phyloP scores from a whole-genome alignment of 2,888 invertebrate genomes.

The Caenorhabditis imperialis region DNA sequence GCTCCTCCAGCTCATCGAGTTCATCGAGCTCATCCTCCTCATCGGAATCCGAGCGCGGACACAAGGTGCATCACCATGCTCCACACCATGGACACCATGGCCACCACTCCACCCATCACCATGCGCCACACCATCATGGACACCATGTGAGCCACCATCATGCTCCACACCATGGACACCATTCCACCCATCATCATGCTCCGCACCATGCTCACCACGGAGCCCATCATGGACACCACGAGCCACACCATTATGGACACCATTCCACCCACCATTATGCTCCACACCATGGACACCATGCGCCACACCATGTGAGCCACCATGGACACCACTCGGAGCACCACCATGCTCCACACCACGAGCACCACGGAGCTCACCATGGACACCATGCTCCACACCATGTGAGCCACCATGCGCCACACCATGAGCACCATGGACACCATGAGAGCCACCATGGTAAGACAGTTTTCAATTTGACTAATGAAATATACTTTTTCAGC shows the following conservation, averaged over 20 bases:
- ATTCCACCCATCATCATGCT: constrained; percentile 13
- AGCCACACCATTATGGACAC: constrained; percentile 14
- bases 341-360: constrained; percentile 26
- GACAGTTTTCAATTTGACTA: too few species aligned
- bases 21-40: too few species aligned
- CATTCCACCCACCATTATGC: constrained; percentile 17
- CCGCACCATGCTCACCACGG: constrained; percentile 28
- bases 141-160: too few species aligned
- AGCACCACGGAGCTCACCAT: constrained; percentile 16
- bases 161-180: constrained; percentile 19
- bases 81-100: constrained; percentile 7
- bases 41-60: not conserved
- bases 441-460: constrained; percentile 33
- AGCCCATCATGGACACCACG: constrained; percentile 16
- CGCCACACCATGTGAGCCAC: constrained; percentile 33
- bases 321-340: constrained; percentile 27
- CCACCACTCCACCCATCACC: not conserved
- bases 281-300: constrained; percentile 27
- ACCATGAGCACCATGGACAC: constrained; percentile 22
- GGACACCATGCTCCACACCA: constrained; percentile 1
- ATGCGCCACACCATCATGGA: constrained; percentile 14
- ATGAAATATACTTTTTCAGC: too few species aligned
- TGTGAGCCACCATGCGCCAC: constrained; percentile 19
- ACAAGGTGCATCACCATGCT: not conserved
- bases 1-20: too few species aligned